Conservation (phyloP, 2,113 vertebrate species). For the Syngnathus scovelli region DNA sequence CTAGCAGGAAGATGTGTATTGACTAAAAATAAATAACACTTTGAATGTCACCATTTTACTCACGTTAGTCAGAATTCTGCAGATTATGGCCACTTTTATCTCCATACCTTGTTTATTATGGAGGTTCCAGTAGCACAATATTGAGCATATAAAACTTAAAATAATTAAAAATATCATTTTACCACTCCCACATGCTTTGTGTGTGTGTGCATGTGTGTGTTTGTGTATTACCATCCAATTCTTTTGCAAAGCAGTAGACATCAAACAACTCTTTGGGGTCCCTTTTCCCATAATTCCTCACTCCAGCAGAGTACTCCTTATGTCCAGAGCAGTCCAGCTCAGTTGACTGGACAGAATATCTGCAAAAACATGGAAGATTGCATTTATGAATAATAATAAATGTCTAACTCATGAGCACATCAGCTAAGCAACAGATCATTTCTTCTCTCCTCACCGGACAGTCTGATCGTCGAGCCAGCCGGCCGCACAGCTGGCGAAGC, state of each 20-base stretch:
- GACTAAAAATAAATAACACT: constrained; percentile 6
- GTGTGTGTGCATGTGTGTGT: constrained; percentile 8
- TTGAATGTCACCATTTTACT: neutral
- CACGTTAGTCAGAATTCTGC: neutral
- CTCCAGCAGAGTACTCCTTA: constrained; percentile 80
- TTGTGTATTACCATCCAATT: constrained; percentile 73
- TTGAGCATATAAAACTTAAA: no score
- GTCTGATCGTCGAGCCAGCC: constrained; percentile 91
- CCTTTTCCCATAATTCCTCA: constrained; percentile 85
- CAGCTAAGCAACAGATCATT: neutral
- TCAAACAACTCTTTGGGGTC: constrained; percentile 83
- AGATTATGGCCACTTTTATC: neutral
- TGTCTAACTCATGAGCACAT: neutral
- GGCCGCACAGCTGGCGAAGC: constrained; percentile 84
- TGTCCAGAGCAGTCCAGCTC: constrained; percentile 91
- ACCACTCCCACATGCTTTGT: neutral
- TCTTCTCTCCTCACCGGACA: constrained; percentile 73
- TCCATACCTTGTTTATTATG: no score
- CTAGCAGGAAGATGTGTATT: neutral
- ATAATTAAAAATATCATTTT: no score
- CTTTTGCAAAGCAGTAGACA: constrained; percentile 85
- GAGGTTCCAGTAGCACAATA: no score
- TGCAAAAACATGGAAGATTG: constrained; percentile 47
- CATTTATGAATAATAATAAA: no score
- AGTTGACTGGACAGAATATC: constrained; percentile 87